A percentile compares a stretch with the other conserved stretches of the same genome.
Conservation (phyloP, 2,797 vertebrate genomes). For the Triplophysa bombifrons region DNA sequence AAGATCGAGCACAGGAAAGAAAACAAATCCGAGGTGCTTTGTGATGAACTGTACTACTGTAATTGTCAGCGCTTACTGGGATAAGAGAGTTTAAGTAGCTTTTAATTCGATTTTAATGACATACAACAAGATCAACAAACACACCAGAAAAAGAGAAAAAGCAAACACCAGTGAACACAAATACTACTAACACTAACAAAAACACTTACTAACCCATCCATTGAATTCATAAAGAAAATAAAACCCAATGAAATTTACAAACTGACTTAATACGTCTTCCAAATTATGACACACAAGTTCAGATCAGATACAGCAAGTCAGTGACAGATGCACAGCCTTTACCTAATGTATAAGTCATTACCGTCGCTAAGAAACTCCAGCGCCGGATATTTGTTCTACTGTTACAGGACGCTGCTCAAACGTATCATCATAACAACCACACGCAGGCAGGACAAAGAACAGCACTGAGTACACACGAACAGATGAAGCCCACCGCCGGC, state of each 20-base stretch:
- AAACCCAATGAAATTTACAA: neutral
- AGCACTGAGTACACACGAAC: slow-evolving; percentile 11
- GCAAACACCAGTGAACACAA: neutral
- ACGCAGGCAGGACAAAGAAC: slow-evolving; percentile 37
- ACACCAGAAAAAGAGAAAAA: neutral
- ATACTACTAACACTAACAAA: too few relatives aligned
- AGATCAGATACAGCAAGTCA: slow-evolving; percentile 34
- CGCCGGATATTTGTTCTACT: slow-evolving; percentile 71
- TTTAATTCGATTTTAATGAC: neutral
- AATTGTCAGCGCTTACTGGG: neutral
- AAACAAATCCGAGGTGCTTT: slow-evolving; percentile 9
- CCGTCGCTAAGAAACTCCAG: slow-evolving; percentile 64
- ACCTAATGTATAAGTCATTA: slow-evolving; percentile 66
- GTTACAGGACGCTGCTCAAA: slow-evolving; percentile 65
- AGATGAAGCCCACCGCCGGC: neutral
- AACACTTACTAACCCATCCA: neutral
- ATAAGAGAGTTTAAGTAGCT: neutral
- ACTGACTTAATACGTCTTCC: neutral
- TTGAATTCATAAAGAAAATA: neutral
- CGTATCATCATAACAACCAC: slow-evolving; percentile 53
- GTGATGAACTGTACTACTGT: neutral
- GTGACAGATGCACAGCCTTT: slow-evolving; percentile 43
- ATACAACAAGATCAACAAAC: neutral
- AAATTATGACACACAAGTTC: slow-evolving; percentile 12
- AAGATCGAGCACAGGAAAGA: neutral